Conservation (phyloP, 2,888 invertebrate species). For the Athripsodes cinereus region DNA sequence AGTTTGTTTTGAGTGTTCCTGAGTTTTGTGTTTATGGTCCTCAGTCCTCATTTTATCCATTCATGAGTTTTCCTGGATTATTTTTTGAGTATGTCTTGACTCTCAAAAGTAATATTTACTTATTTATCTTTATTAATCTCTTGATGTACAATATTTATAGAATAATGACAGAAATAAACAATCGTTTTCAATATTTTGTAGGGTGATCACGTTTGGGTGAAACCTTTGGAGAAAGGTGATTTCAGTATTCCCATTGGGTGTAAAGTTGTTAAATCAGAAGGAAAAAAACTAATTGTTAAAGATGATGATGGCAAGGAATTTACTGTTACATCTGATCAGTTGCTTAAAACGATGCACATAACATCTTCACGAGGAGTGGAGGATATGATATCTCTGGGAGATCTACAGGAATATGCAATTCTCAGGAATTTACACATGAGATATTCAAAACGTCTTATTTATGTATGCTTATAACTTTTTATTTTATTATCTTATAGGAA, state of each 20-base stretch:
- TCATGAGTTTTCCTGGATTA: no score
- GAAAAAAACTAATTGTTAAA: conserved; percentile 66
- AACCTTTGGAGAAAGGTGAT: conserved; percentile 62
- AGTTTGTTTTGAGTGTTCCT: no score
- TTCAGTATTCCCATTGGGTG: conserved; percentile 85
- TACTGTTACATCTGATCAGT: conserved; percentile 52
- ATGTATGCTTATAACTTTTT: conserved; percentile 58
- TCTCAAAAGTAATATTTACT: not conserved
- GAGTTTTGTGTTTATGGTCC: no score
- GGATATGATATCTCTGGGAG: conserved; percentile 93
- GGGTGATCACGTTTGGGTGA: conserved; percentile 90
- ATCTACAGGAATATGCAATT: conserved; percentile 91
- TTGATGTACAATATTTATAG: no score
- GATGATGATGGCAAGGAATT: conserved; percentile 81
- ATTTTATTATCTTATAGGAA: not conserved
- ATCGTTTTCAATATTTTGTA: conserved; percentile 41
- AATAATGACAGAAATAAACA: no score
- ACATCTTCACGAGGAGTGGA: conserved; percentile 80
- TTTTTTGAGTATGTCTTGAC: not conserved
- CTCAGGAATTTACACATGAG: conserved; percentile 84
- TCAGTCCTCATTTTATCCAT: no score
- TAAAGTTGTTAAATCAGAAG: conserved; percentile 70
- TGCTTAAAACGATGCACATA: conserved; percentile 67
- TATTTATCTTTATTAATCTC: no score
- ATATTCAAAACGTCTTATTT: conserved; percentile 82